Conservation (phyloP, 1,140 invertebrate genomes). For the Bemisia tabaci region DNA sequence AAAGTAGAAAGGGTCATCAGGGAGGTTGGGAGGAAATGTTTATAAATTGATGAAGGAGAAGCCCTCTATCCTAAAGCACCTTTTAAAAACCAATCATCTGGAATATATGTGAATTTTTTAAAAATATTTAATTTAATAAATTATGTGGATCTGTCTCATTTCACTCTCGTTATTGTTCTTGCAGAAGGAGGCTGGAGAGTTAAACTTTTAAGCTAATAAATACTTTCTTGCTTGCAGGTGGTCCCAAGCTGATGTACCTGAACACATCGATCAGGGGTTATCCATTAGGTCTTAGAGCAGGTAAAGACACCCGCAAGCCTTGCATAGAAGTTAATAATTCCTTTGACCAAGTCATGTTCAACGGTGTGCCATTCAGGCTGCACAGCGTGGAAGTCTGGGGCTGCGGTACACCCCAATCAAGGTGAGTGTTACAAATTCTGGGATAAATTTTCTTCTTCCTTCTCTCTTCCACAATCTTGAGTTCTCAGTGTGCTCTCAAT, state of each 20-base stretch:
- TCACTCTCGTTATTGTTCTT: neutral
- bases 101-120: no score
- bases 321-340: slow-evolving; percentile 55
- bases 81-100: no score
- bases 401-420: slow-evolving; percentile 52
- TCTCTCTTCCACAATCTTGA: slow-evolving; percentile 7
- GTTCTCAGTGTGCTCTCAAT: no score
- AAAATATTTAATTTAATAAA: neutral
- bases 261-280: slow-evolving; percentile 71
- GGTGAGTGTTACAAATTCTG: slow-evolving; percentile 24
- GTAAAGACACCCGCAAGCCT: slow-evolving; percentile 58
- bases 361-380: slow-evolving; percentile 39
- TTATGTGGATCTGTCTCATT: neutral
- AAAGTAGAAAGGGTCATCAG: no score
- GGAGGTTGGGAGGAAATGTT: no score
- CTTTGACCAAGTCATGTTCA: slow-evolving; percentile 43
- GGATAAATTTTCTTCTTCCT: no score
- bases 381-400: slow-evolving; percentile 62
- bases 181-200: no score
- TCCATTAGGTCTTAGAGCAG: slow-evolving; percentile 67
- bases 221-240: no score
- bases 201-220: no score
- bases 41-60: no score
- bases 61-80: no score
- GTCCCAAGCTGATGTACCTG: slow-evolving; percentile 64